Percentiles rank a stretch among this genome's conserved stretches.
phyloP scores from a whole-genome alignment of 1,140 invertebrate genomes.

The Listronotus oregonensis region DNA sequence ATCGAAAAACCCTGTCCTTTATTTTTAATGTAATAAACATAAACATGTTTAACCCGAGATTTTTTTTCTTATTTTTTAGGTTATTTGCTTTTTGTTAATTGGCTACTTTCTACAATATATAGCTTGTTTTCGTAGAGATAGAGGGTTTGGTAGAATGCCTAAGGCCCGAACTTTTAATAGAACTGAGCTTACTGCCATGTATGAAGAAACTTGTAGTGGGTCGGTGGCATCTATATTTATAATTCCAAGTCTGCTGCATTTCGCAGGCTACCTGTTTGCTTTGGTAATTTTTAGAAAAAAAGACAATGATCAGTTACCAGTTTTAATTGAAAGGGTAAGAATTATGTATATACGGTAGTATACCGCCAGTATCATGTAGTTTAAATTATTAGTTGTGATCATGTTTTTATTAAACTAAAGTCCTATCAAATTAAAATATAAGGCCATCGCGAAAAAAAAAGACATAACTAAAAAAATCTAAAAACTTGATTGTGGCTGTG shows the following conservation, averaged over 20 bases:
- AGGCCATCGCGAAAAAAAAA: too few species aligned
- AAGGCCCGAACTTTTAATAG: neutral
- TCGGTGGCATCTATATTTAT: conserved; percentile 77
- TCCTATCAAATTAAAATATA: too few species aligned
- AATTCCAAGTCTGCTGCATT: conserved; percentile 77
- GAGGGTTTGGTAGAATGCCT: conserved; percentile 68
- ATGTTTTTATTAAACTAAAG: too few species aligned
- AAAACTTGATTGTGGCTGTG: too few species aligned
- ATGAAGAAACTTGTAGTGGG: conserved; percentile 68
- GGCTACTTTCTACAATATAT: conserved; percentile 79
- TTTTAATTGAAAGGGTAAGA: conserved; percentile 85
- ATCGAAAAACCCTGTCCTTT: too few species aligned
- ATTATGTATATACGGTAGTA: conserved; percentile 40
- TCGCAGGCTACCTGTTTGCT: conserved; percentile 76
- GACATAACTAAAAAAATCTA: too few species aligned
- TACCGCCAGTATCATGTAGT: conserved; percentile 32
- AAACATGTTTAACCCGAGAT: too few species aligned
- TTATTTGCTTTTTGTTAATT: conserved; percentile 65
- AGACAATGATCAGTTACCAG: conserved; percentile 85
- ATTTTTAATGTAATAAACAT: too few species aligned
- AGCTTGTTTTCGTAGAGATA: conserved; percentile 75
- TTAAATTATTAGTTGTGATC: conserved; percentile 13
- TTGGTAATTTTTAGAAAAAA: conserved; percentile 78
- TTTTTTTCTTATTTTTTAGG: conserved; percentile 30
- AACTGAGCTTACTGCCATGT: conserved; percentile 53